Percentiles rank a stretch among this genome's conserved stretches.
Conservation (phyloP, 2,797 vertebrate species). For the Ispidina picta region DNA sequence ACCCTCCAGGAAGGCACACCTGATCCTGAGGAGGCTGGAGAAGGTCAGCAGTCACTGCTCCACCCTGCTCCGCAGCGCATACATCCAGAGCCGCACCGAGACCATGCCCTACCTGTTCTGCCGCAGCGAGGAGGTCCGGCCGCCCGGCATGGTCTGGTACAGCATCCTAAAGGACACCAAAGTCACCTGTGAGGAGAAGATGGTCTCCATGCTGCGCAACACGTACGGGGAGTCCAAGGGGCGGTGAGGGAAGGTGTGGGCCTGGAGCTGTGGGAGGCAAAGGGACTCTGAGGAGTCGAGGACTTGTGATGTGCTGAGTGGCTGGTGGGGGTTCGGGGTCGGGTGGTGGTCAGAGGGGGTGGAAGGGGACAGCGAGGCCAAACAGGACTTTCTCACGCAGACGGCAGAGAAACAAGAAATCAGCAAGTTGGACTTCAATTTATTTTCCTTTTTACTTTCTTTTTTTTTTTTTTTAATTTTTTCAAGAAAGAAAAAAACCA, state of each 20-base stretch:
- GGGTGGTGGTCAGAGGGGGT: constrained; percentile 54
- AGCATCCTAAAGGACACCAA: constrained; percentile 91
- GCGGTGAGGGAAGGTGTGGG: constrained; percentile 83
- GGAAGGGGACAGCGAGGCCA: constrained; percentile 71
- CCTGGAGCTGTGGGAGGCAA: constrained; percentile 65
- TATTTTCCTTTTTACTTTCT: background rate
- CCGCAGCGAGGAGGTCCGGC: constrained; percentile 86
- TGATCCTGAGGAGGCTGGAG: constrained; percentile 91
- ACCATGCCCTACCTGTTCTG: constrained; percentile 92
- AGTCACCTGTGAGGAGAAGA: constrained; percentile 91
- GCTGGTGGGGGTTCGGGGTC: constrained; percentile 66
- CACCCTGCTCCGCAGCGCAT: constrained; percentile 88
- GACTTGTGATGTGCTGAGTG: constrained; percentile 59
- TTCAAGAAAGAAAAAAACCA: constrained; percentile 33
- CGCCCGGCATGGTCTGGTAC: constrained; percentile 85
- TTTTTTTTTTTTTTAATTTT: constrained; percentile 65
- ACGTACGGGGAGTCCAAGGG: constrained; percentile 95
- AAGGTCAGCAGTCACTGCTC: constrained; percentile 90
- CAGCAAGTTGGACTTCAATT: constrained; percentile 52
- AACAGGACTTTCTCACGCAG: constrained; percentile 69
- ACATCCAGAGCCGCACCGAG: constrained; percentile 97
- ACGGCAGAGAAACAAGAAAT: constrained; percentile 43
- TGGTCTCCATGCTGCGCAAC: constrained; percentile 94
- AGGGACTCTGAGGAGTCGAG: constrained; percentile 65
- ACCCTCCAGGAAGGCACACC: constrained; percentile 89